Evolutionary conservation across 2,797 vertebrate genomes (phyloP), one percentile per base, ranked within the genome.

Genomic region (Pelodytes ibericus): DNA sequence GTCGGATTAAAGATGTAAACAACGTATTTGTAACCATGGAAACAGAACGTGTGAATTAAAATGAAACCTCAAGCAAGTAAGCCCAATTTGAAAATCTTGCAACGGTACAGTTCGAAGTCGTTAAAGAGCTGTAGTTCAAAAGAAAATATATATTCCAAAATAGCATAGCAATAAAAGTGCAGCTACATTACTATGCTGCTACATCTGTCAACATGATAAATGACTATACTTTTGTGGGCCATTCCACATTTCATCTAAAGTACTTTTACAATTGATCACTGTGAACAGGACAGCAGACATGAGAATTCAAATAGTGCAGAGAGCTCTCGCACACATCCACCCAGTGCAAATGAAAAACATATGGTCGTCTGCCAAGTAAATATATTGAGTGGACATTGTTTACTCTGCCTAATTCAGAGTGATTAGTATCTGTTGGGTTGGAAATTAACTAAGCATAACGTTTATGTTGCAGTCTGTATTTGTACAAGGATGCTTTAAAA

Each of bases 131-230:
- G 20, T 8, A 36, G 31, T 26, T 39, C 6, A 27, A 70, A 70
- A 31, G 15, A 51, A 30, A 70, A 58, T 20, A 56, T 33, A 29
- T 36, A 3, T 59, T 6, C 62, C 26, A 61, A 75, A 67, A 75
- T 59, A 74, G 26, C 51, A n/a, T 31, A 60, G 72, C 29, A 59
- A 27, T 29, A 25, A 30, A n/a, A 25, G 8, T 33, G 31, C 22
- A 58, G 26, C 20, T 58, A n/a, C 30, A 67, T 33, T 22, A 36
- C 29, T 75, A 44, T 16, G 60, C 57, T 15, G 67, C 65, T 67
- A 51, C 58, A 27, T 29, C 64, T 67, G 70, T 72, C 76, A 78
- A 7, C 51, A 22, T 72, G 70, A 78, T 78, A 39, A 59, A 78
- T 78, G 47, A 26, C 56, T 20, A 36, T 36, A 30, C 63, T 72